Evolutionary conservation across 2,113 vertebrate genomes (phyloP).

Genomic region (Nesoenas mayeri): DNA sequence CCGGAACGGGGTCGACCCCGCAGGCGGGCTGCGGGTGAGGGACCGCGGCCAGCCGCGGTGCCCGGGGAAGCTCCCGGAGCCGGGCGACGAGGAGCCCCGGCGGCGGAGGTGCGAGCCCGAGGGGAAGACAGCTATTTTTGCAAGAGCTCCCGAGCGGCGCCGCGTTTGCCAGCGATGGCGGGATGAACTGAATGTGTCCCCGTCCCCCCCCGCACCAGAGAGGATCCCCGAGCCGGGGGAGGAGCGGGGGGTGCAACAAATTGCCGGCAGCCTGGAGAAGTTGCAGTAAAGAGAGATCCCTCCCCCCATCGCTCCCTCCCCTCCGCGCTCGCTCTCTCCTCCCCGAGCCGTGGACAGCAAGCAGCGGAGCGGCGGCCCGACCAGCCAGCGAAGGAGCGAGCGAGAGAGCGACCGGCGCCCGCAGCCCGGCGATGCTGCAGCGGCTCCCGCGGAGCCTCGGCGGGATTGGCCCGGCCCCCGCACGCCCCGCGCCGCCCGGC

Average conservation of each 20-base stretch:
- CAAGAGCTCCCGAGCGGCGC: background rate
- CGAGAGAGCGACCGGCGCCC: background rate
- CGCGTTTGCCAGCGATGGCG: background rate
- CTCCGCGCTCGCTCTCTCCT: background rate
- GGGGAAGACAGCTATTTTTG: background rate
- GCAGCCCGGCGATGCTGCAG: no score
- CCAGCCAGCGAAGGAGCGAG: background rate
- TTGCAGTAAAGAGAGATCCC: conserved; percentile 28
- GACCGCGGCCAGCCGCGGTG: background rate
- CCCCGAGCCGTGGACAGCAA: background rate
- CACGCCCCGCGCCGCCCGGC: no score
- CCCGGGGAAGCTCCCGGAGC: background rate
- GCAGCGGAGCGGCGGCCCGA: background rate
- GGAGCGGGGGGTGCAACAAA: conserved; percentile 27
- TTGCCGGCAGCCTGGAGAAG: conserved; percentile 39
- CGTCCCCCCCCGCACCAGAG: background rate
- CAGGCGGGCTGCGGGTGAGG: background rate
- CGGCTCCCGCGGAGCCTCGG: no score
- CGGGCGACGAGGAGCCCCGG: background rate
- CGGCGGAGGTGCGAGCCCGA: background rate
- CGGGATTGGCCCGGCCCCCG: no score
- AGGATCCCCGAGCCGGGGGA: background rate
- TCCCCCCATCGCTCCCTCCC: background rate
- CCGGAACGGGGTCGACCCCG: background rate
- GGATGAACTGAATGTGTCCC: background rate